Evolutionary conservation across 2,888 invertebrate genomes (phyloP).

Genomic region (Coelinius sp.): DNA sequence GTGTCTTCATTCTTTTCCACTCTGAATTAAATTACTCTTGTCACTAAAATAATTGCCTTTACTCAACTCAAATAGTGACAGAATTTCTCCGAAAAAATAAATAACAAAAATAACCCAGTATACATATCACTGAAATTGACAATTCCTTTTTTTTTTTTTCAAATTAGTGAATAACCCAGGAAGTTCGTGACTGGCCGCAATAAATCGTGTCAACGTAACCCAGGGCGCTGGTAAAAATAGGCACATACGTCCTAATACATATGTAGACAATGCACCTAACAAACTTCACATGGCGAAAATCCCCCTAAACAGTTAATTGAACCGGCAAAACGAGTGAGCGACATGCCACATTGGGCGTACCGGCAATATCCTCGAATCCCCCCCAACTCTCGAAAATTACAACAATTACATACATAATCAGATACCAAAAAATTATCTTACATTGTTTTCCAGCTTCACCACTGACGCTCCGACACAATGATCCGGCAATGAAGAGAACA

Average conservation of each 20-base stretch:
- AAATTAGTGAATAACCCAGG: background rate
- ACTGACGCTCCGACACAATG: background rate
- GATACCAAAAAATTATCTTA: background rate
- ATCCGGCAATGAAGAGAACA: conserved; percentile 1
- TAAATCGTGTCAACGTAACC: conserved; percentile 8
- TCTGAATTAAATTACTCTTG: background rate
- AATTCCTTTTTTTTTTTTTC: background rate
- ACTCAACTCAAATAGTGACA: background rate
- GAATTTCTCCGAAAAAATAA: background rate
- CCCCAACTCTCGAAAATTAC: background rate
- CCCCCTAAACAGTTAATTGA: conserved; percentile 3
- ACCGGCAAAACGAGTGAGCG: background rate
- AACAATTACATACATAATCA: too few relatives aligned
- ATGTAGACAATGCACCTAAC: conserved; percentile 3
- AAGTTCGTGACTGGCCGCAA: conserved; percentile 16
- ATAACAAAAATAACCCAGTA: background rate
- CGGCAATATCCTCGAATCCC: background rate
- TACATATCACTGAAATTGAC: background rate
- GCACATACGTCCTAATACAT: background rate
- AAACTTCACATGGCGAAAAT: background rate
- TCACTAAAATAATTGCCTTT: background rate
- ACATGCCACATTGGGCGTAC: background rate
- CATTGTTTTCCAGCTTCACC: conserved; percentile 23
- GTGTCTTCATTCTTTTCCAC: background rate
- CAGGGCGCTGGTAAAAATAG: background rate